These are phyloP conservation scores for Macrosiphum euphorbiae DNA, from an alignment of 2,888 invertebrate genomes.

Conservation along the genomic window DNA sequence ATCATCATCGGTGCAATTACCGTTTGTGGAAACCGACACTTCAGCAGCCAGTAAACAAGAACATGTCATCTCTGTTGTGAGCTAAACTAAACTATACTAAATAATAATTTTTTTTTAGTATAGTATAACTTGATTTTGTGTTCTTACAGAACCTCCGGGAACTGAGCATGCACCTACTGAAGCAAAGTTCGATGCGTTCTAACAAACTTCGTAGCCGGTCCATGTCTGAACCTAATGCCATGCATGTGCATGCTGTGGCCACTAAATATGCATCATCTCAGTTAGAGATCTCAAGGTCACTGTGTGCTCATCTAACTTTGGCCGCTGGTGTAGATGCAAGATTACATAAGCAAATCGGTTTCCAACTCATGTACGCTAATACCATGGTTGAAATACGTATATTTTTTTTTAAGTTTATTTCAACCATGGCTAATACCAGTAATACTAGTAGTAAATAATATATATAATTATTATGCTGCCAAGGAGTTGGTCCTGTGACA, in stretches of 20 bases:
- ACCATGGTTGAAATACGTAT: neutral
- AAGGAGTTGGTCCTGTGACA: too few relatives aligned
- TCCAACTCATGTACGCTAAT: slow-evolving; percentile 79
- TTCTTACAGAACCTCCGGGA: slow-evolving; percentile 84
- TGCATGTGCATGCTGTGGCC: slow-evolving; percentile 84
- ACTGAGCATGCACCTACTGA: slow-evolving; percentile 78
- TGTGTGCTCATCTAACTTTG: slow-evolving; percentile 82
- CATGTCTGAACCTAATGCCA: slow-evolving; percentile 72
- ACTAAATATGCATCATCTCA: slow-evolving; percentile 87
- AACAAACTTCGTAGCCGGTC: slow-evolving; percentile 51
- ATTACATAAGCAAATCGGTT: slow-evolving; percentile 79
- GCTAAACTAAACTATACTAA: slow-evolving; percentile 67
- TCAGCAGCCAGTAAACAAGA: slow-evolving; percentile 91
- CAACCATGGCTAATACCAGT: neutral
- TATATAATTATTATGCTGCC: too few relatives aligned
- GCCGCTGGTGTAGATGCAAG: slow-evolving; percentile 79
- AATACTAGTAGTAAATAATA: neutral
- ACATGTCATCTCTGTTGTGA: slow-evolving; percentile 87
- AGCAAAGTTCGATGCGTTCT: slow-evolving; percentile 60
- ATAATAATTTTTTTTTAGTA: neutral
- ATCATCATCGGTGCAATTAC: slow-evolving; percentile 72
- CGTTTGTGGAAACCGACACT: slow-evolving; percentile 85
- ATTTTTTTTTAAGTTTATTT: too few relatives aligned
- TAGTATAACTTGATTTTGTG: neutral
- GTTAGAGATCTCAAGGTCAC: slow-evolving; percentile 82